Conservation (phyloP, 1,140 invertebrate genomes). For the Drosophila grimshawi region DNA sequence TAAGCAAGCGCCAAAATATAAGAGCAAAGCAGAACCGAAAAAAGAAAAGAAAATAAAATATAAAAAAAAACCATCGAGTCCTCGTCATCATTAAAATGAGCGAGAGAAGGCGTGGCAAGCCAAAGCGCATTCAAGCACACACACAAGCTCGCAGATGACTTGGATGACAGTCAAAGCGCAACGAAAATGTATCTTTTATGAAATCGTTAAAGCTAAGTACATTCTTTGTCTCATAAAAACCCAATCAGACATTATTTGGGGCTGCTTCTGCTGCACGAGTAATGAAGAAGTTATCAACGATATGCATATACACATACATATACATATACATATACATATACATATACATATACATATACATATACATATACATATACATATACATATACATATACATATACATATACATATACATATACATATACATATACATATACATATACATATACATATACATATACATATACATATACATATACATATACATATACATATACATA, state of each 20-base stretch:
- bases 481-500: too few species aligned
- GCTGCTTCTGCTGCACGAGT: neutral
- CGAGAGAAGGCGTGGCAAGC: conserved; percentile 36
- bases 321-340: conserved; percentile 3
- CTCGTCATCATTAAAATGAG: conserved; percentile 42
- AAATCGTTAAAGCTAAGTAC: conserved; percentile 50
- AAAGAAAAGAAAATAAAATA: neutral
- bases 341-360: conserved; percentile 3
- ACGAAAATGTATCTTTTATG: conserved; percentile 41
- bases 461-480: too few species aligned
- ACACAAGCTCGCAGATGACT: conserved; percentile 15
- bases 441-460: too few species aligned
- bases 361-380: neutral
- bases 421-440: too few species aligned
- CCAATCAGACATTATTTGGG: conserved; percentile 36
- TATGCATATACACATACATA: conserved; percentile 1
- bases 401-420: too few species aligned
- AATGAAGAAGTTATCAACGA: conserved; percentile 39
- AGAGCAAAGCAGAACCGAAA: neutral
- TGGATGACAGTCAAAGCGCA: conserved; percentile 37
- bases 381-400: too few species aligned
- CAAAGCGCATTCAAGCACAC: conserved; percentile 13
- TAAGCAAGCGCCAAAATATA: conserved; percentile 24
- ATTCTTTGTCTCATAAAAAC: conserved; percentile 35
- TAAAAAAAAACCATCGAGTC: neutral